Evolutionary conservation across 2,113 vertebrate species (phyloP).

Genomic region (Sander lucioperca): DNA sequence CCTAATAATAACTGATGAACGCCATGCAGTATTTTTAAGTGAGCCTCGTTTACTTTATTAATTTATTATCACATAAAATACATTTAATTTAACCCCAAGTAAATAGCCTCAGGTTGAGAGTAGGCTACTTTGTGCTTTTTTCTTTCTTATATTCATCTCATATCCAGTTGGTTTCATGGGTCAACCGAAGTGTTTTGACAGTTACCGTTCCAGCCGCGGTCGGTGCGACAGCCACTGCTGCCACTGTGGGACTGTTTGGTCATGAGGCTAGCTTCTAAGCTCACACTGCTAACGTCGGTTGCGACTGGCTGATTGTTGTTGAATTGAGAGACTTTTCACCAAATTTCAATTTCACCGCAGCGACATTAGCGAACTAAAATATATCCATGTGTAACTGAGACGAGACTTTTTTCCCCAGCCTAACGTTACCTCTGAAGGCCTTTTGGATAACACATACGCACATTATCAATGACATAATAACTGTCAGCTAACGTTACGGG

Average conservation of each 20-base stretch:
- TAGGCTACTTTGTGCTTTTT: too few relatives aligned
- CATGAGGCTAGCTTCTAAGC: slow-evolving; percentile 52
- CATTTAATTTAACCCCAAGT: too few relatives aligned
- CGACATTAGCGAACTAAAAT: not conserved
- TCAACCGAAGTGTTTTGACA: too few relatives aligned
- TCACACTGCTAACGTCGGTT: slow-evolving; percentile 30
- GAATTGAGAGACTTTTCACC: not conserved
- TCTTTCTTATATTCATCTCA: too few relatives aligned
- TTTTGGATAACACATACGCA: slow-evolving; percentile 57
- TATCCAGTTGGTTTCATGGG: too few relatives aligned
- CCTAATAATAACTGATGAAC: not conserved
- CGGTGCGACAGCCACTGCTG: slow-evolving; percentile 20
- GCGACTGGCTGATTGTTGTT: not conserved
- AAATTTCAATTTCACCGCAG: not conserved
- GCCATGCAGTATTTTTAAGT: not conserved
- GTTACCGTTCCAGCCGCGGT: too few relatives aligned
- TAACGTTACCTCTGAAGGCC: slow-evolving; percentile 74
- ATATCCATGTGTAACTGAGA: not conserved
- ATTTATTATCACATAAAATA: not conserved
- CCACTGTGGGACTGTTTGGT: not conserved
- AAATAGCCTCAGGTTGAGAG: too few relatives aligned
- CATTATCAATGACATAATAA: slow-evolving; percentile 34
- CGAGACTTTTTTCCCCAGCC: slow-evolving; percentile 20
- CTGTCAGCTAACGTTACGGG: slow-evolving; percentile 20
- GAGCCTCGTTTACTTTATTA: not conserved